These are phyloP conservation scores for Bos javanicus DNA, from an alignment of 2,113 vertebrate genomes.

Conservation along the genomic window DNA sequence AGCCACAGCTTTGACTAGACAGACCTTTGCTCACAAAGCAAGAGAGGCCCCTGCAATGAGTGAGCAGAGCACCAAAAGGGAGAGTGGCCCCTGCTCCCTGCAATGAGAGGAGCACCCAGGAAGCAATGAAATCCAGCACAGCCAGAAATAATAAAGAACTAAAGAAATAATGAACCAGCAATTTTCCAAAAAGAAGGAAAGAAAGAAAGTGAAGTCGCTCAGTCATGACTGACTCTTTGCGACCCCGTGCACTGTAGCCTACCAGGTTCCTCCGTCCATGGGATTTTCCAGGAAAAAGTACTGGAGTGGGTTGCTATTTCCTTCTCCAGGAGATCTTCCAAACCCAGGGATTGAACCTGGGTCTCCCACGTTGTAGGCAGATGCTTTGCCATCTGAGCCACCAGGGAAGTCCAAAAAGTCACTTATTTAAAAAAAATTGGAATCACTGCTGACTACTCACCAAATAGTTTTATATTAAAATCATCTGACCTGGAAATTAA, in stretches of 20 bases:
- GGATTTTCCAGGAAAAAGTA: neutral
- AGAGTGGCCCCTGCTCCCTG: neutral
- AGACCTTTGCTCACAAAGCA: neutral
- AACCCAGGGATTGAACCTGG: neutral
- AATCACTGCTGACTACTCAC: neutral
- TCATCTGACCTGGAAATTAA: neutral
- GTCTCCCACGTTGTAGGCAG: neutral
- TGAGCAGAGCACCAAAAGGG: neutral
- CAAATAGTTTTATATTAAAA: neutral
- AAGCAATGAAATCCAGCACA: neutral
- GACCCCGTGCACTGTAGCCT: rapidly evolving
- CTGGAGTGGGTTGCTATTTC: neutral
- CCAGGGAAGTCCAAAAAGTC: neutral
- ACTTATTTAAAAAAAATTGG: neutral
- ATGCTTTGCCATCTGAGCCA: neutral
- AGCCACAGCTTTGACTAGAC: no score
- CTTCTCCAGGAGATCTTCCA: neutral
- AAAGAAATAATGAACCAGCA: neutral
- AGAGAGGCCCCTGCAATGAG: neutral
- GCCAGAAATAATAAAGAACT: neutral
- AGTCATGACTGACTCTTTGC: neutral
- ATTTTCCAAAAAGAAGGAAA: no score
- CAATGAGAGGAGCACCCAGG: neutral
- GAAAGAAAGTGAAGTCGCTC: no score
- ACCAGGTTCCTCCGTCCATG: neutral